phyloP scores from a whole-genome alignment of 1,140 invertebrate species.

The Drosophila lacertosa region DNA sequence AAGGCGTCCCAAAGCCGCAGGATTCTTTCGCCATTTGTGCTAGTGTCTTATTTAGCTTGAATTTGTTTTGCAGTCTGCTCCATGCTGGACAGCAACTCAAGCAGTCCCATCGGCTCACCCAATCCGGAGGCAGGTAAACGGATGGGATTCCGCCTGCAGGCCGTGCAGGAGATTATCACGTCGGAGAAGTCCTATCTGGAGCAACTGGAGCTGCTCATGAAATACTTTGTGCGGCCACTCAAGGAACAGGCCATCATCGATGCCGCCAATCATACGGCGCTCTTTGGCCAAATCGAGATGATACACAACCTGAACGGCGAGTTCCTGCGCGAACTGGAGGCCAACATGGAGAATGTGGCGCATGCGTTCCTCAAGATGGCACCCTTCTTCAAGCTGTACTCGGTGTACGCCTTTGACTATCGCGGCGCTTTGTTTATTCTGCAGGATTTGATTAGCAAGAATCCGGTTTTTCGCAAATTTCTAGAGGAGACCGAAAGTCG shows the following conservation, averaged over 20 bases:
- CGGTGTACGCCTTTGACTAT: slow-evolving; percentile 91
- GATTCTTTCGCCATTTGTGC: background rate
- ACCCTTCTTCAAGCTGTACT: slow-evolving; percentile 92
- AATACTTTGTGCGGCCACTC: slow-evolving; percentile 89
- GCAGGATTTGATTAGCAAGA: slow-evolving; percentile 86
- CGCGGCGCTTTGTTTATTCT: slow-evolving; percentile 86
- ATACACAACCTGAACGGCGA: slow-evolving; percentile 90
- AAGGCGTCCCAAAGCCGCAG: background rate
- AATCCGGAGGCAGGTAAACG: slow-evolving; percentile 84
- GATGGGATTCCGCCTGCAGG: slow-evolving; percentile 85
- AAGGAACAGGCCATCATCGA: slow-evolving; percentile 86
- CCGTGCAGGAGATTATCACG: slow-evolving; percentile 88
- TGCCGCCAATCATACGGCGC: slow-evolving; percentile 85
- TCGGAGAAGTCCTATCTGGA: slow-evolving; percentile 89
- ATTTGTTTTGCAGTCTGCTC: slow-evolving; percentile 48
- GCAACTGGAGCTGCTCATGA: slow-evolving; percentile 88
- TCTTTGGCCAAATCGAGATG: slow-evolving; percentile 90
- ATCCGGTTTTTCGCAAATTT: slow-evolving; percentile 86
- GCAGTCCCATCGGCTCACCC: slow-evolving; percentile 73
- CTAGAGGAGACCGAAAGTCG: slow-evolving; percentile 88
- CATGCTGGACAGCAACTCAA: slow-evolving; percentile 65
- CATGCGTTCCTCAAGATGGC: slow-evolving; percentile 89
- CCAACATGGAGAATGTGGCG: slow-evolving; percentile 87
- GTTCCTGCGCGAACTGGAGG: slow-evolving; percentile 87
- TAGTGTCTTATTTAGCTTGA: background rate